Evolutionary conservation across 1,140 invertebrate genomes (phyloP), one percentile per base, ranked within the genome.

Genomic region (Drosophila hydei): DNA sequence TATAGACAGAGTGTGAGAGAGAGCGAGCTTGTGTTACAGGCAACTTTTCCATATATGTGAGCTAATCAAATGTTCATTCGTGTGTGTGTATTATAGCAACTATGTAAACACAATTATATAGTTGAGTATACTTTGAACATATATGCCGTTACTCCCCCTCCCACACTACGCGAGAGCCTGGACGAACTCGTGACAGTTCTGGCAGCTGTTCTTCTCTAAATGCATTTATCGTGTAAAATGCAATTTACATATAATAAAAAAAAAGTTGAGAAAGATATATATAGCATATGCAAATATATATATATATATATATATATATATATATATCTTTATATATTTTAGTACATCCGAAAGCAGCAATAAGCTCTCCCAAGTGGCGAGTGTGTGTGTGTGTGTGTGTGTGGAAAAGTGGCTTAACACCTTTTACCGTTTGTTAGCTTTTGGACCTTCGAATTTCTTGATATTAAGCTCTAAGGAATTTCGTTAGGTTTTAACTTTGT

Each of bases 211-310:
- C 30, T 3, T 33, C 23, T 19, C 30, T 43, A 33, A 81, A 80
- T 80, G 78, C 63, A 70, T 61, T 74, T 76, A 21, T 60, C 58
- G 27, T 76, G 72, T 76, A 16, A 30, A 62, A 62, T 43, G 67
- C 65, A 68, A 45, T 52, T 52, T 38, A 18, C 27, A 68, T 36
- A 60, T 19, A 47, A 3, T n/a, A 27, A 48, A 25, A 48, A 47
- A 47, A 25, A 48, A 14, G 25, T 8, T n/a, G 38, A 14, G 6
- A 25, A 14, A 48, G 12, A 14, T 48, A 48, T 25, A 51, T 27
- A 52, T 14, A n/a, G n/a, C n/a, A n/a, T n/a, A n/a, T n/a, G n/a
- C n/a, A n/a, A n/a, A 50, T 42, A 6, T 40, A 30, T 59, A 14
- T 14, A n/a, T 38, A 8, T 50, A 51, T 11, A n/a, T n/a, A n/a